A percentile compares a stretch with the other conserved stretches of the same genome.
These are phyloP conservation scores for Pangasius sanitwongsei DNA, from an alignment of 2,797 vertebrate genomes.

Conservation along the genomic window DNA sequence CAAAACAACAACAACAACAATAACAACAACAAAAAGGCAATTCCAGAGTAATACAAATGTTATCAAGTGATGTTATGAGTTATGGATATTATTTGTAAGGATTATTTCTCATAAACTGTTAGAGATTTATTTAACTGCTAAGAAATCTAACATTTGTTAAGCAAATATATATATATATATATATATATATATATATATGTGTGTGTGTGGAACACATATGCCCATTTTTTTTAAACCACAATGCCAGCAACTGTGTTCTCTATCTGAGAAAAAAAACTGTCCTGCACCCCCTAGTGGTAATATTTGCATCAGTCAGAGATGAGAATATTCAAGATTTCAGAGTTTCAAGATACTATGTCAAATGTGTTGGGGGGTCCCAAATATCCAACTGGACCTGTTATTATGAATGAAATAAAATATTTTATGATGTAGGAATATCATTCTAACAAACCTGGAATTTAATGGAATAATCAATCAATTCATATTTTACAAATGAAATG, in stretches of 20 bases:
- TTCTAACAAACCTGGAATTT: background rate
- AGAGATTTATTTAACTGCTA: background rate
- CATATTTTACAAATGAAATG: background rate
- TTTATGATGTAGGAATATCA: background rate
- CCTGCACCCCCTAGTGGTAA: background rate
- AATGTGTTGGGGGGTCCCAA: too few relatives aligned
- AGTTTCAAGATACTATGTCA: background rate
- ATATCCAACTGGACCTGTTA: background rate
- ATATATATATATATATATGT: too few relatives aligned
- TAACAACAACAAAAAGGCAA: background rate
- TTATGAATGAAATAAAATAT: background rate
- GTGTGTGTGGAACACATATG: too few relatives aligned
- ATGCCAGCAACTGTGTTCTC: background rate
- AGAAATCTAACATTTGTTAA: too few relatives aligned
- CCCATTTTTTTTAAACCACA: too few relatives aligned
- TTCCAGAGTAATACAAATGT: background rate
- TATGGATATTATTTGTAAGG: background rate
- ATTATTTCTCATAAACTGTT: background rate
- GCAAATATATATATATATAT: too few relatives aligned
- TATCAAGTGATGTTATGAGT: background rate
- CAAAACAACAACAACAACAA: too few relatives aligned
- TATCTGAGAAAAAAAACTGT: background rate
- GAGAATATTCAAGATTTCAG: background rate
- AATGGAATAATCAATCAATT: background rate
- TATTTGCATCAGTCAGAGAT: background rate